phyloP scores from a whole-genome alignment of 2,113 vertebrate genomes.

The Tautogolabrus adspersus region DNA sequence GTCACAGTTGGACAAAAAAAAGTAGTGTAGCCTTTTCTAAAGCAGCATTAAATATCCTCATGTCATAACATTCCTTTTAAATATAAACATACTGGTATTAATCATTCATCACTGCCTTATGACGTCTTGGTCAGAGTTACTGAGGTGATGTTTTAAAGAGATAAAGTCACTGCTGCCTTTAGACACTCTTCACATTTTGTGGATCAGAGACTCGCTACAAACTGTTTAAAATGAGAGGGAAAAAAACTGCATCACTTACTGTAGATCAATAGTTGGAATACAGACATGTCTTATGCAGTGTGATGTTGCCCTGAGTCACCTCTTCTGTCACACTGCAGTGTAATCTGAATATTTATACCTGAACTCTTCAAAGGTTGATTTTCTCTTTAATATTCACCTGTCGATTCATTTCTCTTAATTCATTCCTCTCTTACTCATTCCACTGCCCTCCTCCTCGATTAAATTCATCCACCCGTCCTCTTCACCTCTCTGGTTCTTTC shows the following conservation, averaged over 20 bases:
- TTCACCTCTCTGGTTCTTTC: conserved; percentile 17
- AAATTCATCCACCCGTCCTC: conserved; percentile 28
- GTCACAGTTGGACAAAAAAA: too few relatives aligned
- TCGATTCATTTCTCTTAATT: not conserved
- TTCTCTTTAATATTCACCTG: conserved; percentile 18
- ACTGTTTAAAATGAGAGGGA: not conserved
- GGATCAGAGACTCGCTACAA: too few relatives aligned
- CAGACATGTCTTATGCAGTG: not conserved
- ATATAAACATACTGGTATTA: too few relatives aligned
- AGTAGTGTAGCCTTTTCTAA: too few relatives aligned
- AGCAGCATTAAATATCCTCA: too few relatives aligned
- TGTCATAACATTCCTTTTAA: too few relatives aligned
- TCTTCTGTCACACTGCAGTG: not conserved
- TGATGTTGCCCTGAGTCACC: conserved; percentile 14
- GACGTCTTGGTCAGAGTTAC: too few relatives aligned
- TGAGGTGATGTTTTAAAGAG: too few relatives aligned
- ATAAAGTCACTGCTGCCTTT: too few relatives aligned
- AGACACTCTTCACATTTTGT: too few relatives aligned
- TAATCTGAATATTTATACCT: conserved; percentile 35
- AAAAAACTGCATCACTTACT: not conserved
- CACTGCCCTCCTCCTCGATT: conserved; percentile 32
- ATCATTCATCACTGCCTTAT: too few relatives aligned
- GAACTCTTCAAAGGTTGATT: not conserved
- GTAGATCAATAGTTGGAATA: too few relatives aligned
- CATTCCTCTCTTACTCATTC: conserved; percentile 20